Evolutionary conservation across 2,888 invertebrate genomes (phyloP), one percentile per base, ranked within the genome.

Genomic region (Cremastinae sp.): DNA sequence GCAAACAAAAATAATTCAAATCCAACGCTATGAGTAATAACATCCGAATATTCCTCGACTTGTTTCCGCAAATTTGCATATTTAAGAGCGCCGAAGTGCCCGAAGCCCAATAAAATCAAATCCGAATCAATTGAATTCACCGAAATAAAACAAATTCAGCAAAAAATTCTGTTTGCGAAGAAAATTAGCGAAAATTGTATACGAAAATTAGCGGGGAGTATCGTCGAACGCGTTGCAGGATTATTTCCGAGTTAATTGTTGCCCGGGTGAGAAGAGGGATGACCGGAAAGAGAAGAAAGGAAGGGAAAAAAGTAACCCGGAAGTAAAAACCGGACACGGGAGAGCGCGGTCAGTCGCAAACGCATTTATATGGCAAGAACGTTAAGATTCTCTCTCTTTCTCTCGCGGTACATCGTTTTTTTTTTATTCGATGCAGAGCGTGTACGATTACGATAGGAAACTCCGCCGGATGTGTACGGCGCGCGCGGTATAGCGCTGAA

Each of bases 261-360:
- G 49, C 51, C 41, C 41, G 59, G 47, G 43, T 22, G 7, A 45
- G 18, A 41, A 41, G 2, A 41, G 10, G 41, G 41, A n/a, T 41
- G 41, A n/a, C 41, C 22, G 45, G 61, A 61, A 16, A 43, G 9
- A 16, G 28, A 12, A 41, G 41, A 41, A 41, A 41, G 8, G n/a
- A 2, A 41, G 8, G 16, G 20, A 43, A 66, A 74, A 70, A 74
- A 73, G 77, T 77, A 77, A 77, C 70, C 77, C 77, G 77, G 77
- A 77, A 77, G 74, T 74, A 56, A 74, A 68, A 77, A 77, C 70
- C 77, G 77, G 77, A 77, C 74, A 74, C 54, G 69, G 18, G 65
- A 65, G 34, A 34, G 47, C 34, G 47, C 64, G 72, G 59, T 43
- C 61, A 61, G 65, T 66, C 68, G 28, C 28, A 72, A 69, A 65